These are phyloP conservation scores for Antennarius striatus DNA, from an alignment of 2,113 vertebrate genomes.

Conservation along the genomic window DNA sequence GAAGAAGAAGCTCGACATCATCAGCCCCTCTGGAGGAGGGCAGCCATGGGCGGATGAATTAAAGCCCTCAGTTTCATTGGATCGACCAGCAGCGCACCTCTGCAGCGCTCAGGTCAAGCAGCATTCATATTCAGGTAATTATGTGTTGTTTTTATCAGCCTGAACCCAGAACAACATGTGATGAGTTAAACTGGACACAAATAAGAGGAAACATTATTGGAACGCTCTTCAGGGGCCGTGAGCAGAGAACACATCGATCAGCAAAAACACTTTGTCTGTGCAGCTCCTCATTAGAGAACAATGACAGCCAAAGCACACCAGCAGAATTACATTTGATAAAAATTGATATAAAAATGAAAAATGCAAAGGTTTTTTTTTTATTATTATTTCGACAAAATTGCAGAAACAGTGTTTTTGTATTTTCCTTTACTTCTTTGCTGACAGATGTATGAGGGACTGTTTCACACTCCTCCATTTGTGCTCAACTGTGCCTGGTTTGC, in stretches of 20 bases:
- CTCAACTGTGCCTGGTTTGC: neutral
- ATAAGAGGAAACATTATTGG: constrained; percentile 41
- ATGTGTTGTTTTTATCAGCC: constrained; percentile 46
- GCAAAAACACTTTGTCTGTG: too few relatives aligned
- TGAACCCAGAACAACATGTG: constrained; percentile 31
- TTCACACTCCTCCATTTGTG: too few relatives aligned
- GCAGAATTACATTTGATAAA: too few relatives aligned
- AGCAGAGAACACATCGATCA: too few relatives aligned
- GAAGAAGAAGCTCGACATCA: constrained; percentile 57
- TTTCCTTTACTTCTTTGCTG: too few relatives aligned
- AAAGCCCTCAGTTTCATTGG: constrained; percentile 72
- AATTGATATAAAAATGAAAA: too few relatives aligned
- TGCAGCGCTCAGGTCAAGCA: constrained; percentile 55
- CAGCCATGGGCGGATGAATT: constrained; percentile 72
- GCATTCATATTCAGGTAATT: constrained; percentile 74
- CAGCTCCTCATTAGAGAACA: constrained; percentile 1
- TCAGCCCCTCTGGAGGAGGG: constrained; percentile 56
- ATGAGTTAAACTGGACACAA: constrained; percentile 44
- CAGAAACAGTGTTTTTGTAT: too few relatives aligned
- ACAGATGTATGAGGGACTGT: too few relatives aligned
- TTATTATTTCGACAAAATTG: too few relatives aligned
- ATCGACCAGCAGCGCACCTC: constrained; percentile 66
- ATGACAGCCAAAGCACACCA: neutral
- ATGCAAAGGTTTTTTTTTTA: too few relatives aligned
- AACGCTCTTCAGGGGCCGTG: neutral